Evolutionary conservation across 2,113 vertebrate species (phyloP), one percentile per base, ranked within the genome.

Genomic region (Limnothrissa miodon): DNA sequence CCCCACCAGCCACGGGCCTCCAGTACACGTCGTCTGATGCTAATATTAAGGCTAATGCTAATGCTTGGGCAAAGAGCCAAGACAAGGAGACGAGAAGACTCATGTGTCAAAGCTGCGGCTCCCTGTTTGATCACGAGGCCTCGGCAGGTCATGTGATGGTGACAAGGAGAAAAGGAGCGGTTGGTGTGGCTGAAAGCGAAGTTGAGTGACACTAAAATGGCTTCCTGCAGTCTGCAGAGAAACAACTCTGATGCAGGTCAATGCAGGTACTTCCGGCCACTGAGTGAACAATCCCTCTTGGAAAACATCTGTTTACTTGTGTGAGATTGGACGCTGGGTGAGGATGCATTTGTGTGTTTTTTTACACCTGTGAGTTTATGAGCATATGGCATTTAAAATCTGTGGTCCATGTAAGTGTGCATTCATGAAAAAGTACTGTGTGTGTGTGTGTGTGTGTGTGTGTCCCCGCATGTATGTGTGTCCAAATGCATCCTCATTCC

Each of bases 391-490:
- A 2, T 51, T 4, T 15, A 19, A 9, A 66, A 11, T 66, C n/a
- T 70, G n/a, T 25, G 25, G 25, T 10, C 25, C 36, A 29, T 70
- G 66, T 10, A 17, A 17, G 66, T 10, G 33, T 33, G 13, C 33
- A 36, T 74, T 74, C n/a, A 29, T 74, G 13, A 36, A 74, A 39
- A 39, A 74, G 4, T 15, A 29, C 36, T 81, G 84, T 87, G 53
- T 85, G 85, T 88, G 83, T 62, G 53, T 44, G 83, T 33, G 83
- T 25, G 78, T 85, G 82, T 78, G 80, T 78, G 74, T 15, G 45
- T 45, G 66, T 78, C 17, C 78, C 25, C 74, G 42, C 45, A 42
- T 82, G 81, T 36, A 45, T 84, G 83, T 39, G 33, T 81, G 59
- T 46, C 46, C 19, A 78, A 42, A 79, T 82, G 13, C 80, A 48